phyloP scores from a whole-genome alignment of 2,113 vertebrate genomes.

The Misgurnus anguillicaudatus region DNA sequence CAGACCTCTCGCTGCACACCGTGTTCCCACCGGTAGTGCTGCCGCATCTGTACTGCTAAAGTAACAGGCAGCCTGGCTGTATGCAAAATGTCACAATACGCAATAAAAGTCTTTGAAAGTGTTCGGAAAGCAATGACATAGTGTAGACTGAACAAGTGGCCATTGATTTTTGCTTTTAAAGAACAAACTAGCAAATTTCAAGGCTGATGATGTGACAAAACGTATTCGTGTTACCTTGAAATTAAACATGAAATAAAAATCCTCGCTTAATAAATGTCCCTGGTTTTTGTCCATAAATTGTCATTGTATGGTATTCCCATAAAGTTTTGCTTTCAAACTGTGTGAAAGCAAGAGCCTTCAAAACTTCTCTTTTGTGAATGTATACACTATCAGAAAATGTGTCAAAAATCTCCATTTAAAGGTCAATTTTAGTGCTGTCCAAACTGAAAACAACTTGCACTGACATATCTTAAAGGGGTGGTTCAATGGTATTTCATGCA shows the following conservation, averaged over 20 bases:
- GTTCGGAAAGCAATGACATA: constrained; percentile 6
- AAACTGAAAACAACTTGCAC: too few relatives aligned
- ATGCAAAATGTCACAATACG: constrained; percentile 11
- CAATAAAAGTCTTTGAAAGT: constrained; percentile 16
- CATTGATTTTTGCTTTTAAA: constrained; percentile 1
- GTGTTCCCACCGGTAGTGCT: constrained; percentile 10
- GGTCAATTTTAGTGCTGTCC: too few relatives aligned
- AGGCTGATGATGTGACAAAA: background rate
- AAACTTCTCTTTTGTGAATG: too few relatives aligned
- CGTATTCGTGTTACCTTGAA: background rate
- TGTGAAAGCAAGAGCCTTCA: too few relatives aligned
- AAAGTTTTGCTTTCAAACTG: background rate
- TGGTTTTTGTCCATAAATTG: background rate
- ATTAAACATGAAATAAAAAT: background rate
- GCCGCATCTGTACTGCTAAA: background rate
- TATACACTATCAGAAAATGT: too few relatives aligned
- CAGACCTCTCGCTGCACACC: background rate
- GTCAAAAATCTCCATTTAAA: too few relatives aligned
- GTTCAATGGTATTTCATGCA: too few relatives aligned
- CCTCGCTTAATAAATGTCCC: constrained; percentile 1
- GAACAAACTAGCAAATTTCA: background rate
- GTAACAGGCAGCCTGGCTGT: background rate
- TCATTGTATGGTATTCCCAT: background rate
- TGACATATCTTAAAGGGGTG: too few relatives aligned
- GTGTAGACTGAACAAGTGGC: constrained; percentile 27